Base-by-base conservation (phyloP, 2,888 invertebrate species). In the Buathra laborator region DNA sequence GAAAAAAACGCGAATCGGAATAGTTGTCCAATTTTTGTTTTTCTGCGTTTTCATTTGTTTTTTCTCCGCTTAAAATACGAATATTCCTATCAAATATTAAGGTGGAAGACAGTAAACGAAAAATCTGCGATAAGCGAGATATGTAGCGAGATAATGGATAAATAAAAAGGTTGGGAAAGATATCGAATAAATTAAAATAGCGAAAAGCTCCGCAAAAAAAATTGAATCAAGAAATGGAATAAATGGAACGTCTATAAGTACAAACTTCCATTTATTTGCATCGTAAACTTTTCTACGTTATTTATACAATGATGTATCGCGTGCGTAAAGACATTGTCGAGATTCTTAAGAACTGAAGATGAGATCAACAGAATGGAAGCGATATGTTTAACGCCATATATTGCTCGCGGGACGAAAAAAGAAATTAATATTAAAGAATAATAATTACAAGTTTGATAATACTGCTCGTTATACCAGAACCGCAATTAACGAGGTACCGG, bases 201-300 rank as follows among this genome's bases (percentile, higher is more conserved):
- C 48, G 48, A 12, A 12, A 24, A 24, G 2, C 24, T 3, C n/a
- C n/a, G 10, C 48, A 48, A n/a, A 48, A 48, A 14, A n/a, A 24
- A 24, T 24, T 19, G 19, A 24, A 24, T 19, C 19, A 24, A 24
- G 1, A 48, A 48, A 48, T n/a, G 6, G 32, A 56, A 68, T n/a
- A 12, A 44, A 19, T 32, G 43, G 12, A 44, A 14, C 32, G 43
- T 12, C 29, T 24, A 48, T 68, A 78, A 78, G 68, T 78, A 59
- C 68, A 56, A 64, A 37, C 10, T 37, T 24, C 44, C 56, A 12
- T 80, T 70, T 72, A 71, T 68, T 71, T 72, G 12, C 32, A 62
- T 24, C n/a, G 14, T 7, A 44, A 71, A 71, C 29, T 16, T 12
- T 12, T 29, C 5, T n/a, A 67, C 51, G 53, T 62, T 48, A 12